Conservation (phyloP, 2,113 vertebrate species). For the Marmota monax region DNA sequence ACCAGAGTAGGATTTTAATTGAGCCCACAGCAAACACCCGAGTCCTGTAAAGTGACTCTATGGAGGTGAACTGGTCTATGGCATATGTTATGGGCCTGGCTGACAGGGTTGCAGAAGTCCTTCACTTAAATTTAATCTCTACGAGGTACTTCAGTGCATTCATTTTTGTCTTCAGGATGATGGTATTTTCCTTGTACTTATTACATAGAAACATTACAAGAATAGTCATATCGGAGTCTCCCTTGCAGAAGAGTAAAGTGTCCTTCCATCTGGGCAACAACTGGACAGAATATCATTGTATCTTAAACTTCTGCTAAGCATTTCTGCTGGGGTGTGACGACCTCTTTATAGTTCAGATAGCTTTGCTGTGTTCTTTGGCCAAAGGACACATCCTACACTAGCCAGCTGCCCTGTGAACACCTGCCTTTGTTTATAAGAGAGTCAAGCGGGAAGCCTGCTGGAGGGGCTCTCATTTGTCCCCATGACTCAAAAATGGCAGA, state of each 20-base stretch:
- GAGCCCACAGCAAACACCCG: conserved; percentile 65
- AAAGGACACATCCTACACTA: neutral
- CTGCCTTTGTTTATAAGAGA: conserved; percentile 33
- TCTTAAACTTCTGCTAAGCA: conserved; percentile 28
- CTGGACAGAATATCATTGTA: neutral
- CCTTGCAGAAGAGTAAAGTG: neutral
- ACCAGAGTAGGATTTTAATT: conserved; percentile 77
- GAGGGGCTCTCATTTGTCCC: neutral
- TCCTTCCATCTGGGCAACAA: neutral
- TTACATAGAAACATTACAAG: neutral
- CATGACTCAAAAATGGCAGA: neutral
- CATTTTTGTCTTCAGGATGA: neutral
- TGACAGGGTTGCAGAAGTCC: neutral
- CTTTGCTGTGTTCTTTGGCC: neutral
- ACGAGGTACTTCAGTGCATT: neutral
- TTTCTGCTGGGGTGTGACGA: neutral
- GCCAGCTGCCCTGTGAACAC: neutral
- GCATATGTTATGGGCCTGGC: neutral
- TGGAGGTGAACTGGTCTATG: neutral
- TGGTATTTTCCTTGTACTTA: conserved; percentile 26
- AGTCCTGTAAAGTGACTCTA: conserved; percentile 65
- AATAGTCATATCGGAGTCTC: neutral
- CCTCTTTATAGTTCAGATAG: neutral
- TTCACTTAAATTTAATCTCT: conserved; percentile 37
- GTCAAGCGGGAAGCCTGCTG: neutral